phyloP scores from a whole-genome alignment of 2,797 vertebrate genomes.

The Euthynnus affinis region DNA sequence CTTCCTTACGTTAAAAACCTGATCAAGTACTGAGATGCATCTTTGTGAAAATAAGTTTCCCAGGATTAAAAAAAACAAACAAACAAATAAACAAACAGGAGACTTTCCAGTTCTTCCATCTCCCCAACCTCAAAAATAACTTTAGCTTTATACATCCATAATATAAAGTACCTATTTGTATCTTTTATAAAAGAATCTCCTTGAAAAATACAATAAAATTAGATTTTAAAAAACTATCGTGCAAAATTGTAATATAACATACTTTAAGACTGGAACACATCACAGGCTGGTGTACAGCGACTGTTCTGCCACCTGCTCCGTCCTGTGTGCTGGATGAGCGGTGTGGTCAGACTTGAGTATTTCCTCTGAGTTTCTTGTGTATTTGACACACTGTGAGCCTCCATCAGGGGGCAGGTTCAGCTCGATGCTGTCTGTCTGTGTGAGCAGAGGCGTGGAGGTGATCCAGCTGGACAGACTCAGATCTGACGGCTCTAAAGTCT shows the following conservation, averaged over 20 bases:
- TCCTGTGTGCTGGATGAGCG: slow-evolving; percentile 45
- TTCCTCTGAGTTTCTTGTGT: slow-evolving; percentile 70
- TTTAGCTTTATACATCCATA: slow-evolving; percentile 73
- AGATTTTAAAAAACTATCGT: slow-evolving; percentile 80
- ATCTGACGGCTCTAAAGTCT: slow-evolving; percentile 69
- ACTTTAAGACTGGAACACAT: slow-evolving; percentile 61
- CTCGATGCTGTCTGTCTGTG: slow-evolving; percentile 78
- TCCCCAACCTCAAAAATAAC: slow-evolving; percentile 61
- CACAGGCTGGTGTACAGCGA: slow-evolving; percentile 85
- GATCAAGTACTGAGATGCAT: slow-evolving; percentile 65
- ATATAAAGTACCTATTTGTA: slow-evolving; percentile 86
- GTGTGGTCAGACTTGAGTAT: slow-evolving; percentile 65
- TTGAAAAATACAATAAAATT: slow-evolving; percentile 82
- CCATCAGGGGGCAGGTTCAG: slow-evolving; percentile 78
- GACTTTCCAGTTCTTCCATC: slow-evolving; percentile 73
- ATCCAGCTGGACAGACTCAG: slow-evolving; percentile 83
- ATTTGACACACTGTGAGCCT: slow-evolving; percentile 75
- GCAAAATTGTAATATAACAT: slow-evolving; percentile 90
- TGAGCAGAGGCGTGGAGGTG: slow-evolving; percentile 86
- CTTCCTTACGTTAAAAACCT: slow-evolving; percentile 51
- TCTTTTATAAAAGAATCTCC: slow-evolving; percentile 82
- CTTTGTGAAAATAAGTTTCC: slow-evolving; percentile 39
- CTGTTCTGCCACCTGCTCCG: slow-evolving; percentile 60
- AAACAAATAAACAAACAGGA: slow-evolving; percentile 25
- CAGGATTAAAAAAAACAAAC: slow-evolving; percentile 36